phyloP scores from a whole-genome alignment of 2,113 vertebrate genomes.

The Syngnathoides biaculeatus region DNA sequence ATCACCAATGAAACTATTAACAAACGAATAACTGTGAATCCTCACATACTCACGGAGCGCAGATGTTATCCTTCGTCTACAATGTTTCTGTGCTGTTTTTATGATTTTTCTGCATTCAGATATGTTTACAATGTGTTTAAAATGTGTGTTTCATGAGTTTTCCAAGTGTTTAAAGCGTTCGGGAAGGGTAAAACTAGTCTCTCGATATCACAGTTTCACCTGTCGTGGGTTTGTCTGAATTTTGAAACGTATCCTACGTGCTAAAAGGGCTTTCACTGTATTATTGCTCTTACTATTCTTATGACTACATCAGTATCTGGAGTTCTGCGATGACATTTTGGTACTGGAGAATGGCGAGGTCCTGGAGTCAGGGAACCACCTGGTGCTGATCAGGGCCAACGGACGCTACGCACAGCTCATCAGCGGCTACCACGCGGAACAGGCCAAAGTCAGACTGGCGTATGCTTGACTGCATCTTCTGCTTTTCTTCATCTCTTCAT shows the following conservation, averaged over 20 bases:
- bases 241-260: background rate
- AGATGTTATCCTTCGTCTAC: too few species aligned
- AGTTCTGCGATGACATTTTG: slow-evolving; percentile 81
- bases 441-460: slow-evolving; percentile 64
- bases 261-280: background rate
- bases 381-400: slow-evolving; percentile 63
- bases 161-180: too few species aligned
- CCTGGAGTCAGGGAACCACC: slow-evolving; percentile 75
- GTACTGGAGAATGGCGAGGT: slow-evolving; percentile 78
- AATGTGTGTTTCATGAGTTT: too few species aligned
- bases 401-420: slow-evolving; percentile 77
- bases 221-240: too few species aligned
- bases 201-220: too few species aligned
- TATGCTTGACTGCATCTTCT: background rate
- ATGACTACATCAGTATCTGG: slow-evolving; percentile 70
- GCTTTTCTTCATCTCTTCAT: background rate
- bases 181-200: too few species aligned
- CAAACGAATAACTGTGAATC: too few species aligned
- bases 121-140: too few species aligned
- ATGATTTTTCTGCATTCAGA: too few species aligned
- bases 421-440: slow-evolving; percentile 66
- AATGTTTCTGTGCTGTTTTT: too few species aligned
- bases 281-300: background rate
- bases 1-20: too few species aligned
- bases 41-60: too few species aligned